Conservation (phyloP, 2,113 vertebrate species). For the Steatornis caripensis region DNA sequence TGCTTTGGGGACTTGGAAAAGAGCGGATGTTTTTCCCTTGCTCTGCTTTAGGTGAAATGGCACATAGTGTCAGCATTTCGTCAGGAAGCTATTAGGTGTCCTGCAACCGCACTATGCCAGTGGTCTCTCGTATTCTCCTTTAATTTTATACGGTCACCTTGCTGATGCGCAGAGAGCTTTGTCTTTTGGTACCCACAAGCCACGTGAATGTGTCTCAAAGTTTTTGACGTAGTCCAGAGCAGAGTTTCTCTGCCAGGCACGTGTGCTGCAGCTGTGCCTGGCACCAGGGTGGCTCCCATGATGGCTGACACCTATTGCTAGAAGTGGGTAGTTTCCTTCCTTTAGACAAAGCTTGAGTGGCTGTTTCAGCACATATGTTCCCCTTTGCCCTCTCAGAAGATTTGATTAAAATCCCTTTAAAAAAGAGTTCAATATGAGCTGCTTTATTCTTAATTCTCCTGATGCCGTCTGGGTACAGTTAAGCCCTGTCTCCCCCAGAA, state of each 20-base stretch:
- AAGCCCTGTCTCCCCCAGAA: not conserved
- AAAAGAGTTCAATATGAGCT: not conserved
- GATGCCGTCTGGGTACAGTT: not conserved
- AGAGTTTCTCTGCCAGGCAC: not conserved
- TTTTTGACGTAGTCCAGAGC: not conserved
- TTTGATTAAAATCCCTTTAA: conserved; percentile 16
- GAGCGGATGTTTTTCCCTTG: not conserved
- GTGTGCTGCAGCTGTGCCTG: not conserved
- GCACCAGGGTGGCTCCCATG: fast-evolving
- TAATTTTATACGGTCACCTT: not conserved
- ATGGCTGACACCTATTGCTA: not conserved
- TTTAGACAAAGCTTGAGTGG: not conserved
- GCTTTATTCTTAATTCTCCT: conserved; percentile 7
- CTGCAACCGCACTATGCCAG: not conserved
- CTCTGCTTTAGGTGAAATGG: not conserved
- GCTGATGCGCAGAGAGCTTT: not conserved
- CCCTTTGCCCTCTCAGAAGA: not conserved
- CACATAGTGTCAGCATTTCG: not conserved
- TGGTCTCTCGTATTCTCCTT: not conserved
- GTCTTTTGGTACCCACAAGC: not conserved
- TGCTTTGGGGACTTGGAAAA: not conserved
- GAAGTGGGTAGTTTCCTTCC: not conserved
- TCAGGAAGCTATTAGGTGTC: not conserved
- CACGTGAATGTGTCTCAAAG: not conserved
- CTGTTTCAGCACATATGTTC: not conserved